Base-by-base conservation (phyloP, 2,888 invertebrate genomes). In the Oeneis ivallda region DNA sequence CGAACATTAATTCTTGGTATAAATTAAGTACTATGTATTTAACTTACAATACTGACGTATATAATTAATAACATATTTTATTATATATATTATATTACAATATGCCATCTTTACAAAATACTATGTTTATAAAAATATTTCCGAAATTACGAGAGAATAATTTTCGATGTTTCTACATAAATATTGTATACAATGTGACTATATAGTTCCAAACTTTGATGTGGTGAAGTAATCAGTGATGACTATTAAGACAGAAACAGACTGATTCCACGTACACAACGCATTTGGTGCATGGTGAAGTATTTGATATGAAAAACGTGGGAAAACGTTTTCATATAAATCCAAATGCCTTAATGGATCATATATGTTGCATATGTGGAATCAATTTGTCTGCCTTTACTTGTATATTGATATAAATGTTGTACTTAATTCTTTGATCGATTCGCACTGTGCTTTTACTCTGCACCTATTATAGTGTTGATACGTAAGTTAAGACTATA, bases 391-490 rank as follows among this genome's bases (percentile, higher is more conserved):
- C 26, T 26, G 5, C 26, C 26, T 26, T 39, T 49, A 65, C 47
- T 37, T 52, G 56, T 65, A 66, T 60, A 60, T 50, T 65, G 47
- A 41, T 71, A 68, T 73, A 73, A 71, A 72, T 73, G 71, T 75
- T 76, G 84, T 86, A 88, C 84, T 87, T 86, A 70, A 88, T 84
- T 76, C 60, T 61, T 65, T 67, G 49, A 72, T 78, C 74, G 71
- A 74, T 75, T 73, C 71, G 87, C 89, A 86, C 87, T 75, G 82
- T 80, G 88, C 89, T 89, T 87, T 79, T 79, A 85, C 84, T 79
- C 79, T 77, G 85, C 85, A 86, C 86, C 72, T 77, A 77, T 75
- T 79, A 73, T 76, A 7, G 37, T 74, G 64, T 64, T 62, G 39
- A 79, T 78, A 79, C 76, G 79, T 81, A 80, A 81, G 69, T 68